Base-by-base conservation (phyloP, 2,888 invertebrate species). In the Amitus sp. region DNA sequence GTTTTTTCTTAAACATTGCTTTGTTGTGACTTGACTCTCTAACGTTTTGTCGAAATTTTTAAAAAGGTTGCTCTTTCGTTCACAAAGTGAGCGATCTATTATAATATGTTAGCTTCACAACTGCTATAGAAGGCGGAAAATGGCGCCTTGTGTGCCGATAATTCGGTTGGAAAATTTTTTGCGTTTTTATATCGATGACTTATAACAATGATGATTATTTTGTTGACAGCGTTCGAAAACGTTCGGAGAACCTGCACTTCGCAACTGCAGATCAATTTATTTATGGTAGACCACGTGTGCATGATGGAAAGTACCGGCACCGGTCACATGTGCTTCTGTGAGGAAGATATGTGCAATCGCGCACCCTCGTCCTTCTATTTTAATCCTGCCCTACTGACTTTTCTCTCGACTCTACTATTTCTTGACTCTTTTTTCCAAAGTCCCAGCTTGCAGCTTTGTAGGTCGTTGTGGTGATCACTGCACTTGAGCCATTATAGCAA, bases 241-340 rank as follows among this genome's bases (percentile, higher is more conserved):
- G 93, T 96, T 71, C 88, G 95, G 63, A 88, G 96, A 73, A 95
- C 95, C 73, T 96, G 96, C 85, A 96, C 95, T 58, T 92, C 94
- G 66, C 94, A 95, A 82, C 88, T 96, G 69, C 94, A 95, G 85
- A 96, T 96, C 85, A 96, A 96, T 85, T 87, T 96, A 79, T 96
- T 96, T 87, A 95, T 96, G 95, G 96, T 96, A 84, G 96, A 96
- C 86, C 96, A 96, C 87, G 96, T 96, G 86, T 96, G 96, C 90
- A 96, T 96, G 95, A 93, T 94, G 91, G 96, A 96, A 91, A 94
- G 95, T 90, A 94, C 94, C 88, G 95, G 95, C 86, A 94, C 91
- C 83, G 96, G 96, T 86, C 95, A 95, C 89, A 96, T 96, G 95
- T 96, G 95, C 88, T 96, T 96, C 89, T 96, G 96, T 87, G 95